Evolutionary conservation across 2,797 vertebrate species (phyloP), one percentile per base, ranked within the genome.

Genomic region (Ptychobarbus kaznakovi): DNA sequence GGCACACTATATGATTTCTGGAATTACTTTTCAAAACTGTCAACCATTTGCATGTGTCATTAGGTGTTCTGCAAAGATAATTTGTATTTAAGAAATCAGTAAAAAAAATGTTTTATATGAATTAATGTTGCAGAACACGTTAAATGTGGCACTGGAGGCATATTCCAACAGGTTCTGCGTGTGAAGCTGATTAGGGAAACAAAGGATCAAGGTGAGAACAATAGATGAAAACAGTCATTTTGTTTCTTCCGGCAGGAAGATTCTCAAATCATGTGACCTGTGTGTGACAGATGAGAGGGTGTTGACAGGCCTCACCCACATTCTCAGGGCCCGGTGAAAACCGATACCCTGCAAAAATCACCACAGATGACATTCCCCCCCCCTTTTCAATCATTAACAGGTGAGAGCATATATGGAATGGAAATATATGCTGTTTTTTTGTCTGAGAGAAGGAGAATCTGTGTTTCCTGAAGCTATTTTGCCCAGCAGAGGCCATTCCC

Each of bases 401-500:
- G 90, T 86, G 78, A 91, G 91, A 89, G 81, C 79, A 88, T 85
- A 87, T 82, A 87, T 86, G 70, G 86, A 86, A 89, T 85, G 86
- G 86, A 90, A 89, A 88, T 89, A 81, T 84, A 83, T 83, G 84
- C 82, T 80, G 81, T 78, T 82, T 90, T 38, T 86, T 83, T 81
- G 58, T 87, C 68, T 81, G 32, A 86, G 63, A 90, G 51, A 85
- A 82, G 86, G 83, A 78, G 88, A 90, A 88, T 87, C 87, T 90
- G 87, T 94, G 89, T 86, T 90, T 93, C 92, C 94, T 92, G 86
- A 89, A 94, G 94, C 94, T 89, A 94, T 92, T 89, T 92, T 89
- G 91, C 90, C 92, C 90, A 94, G 92, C 91, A 92, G 92, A 92
- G 92, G 93, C 93, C 93, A 93, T 94, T 85, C 93, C 92, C 93